Conservation (phyloP, 2,888 invertebrate species). For the Hypomecis atomaria region DNA sequence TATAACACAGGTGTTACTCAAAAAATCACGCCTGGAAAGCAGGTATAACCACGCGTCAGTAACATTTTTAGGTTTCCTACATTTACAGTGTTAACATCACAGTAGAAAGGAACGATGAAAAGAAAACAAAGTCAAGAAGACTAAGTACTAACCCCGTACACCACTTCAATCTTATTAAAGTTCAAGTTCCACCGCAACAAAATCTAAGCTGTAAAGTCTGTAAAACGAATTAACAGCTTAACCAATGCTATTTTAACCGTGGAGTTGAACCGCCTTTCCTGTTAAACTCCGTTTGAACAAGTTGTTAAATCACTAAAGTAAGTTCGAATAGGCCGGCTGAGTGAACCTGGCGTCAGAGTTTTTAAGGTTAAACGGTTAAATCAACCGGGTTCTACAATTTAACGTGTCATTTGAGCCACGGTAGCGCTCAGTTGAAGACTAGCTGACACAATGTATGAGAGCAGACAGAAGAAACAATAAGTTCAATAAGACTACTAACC, state of each 20-base stretch:
- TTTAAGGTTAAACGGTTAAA: no score
- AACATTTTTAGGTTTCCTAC: no score
- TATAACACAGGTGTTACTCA: no score
- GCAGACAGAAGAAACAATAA: background rate
- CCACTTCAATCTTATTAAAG: conserved; percentile 20
- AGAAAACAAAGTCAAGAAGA: conserved; percentile 6
- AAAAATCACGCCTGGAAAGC: no score
- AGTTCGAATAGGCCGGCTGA: no score
- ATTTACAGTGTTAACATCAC: no score
- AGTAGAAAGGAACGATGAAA: no score
- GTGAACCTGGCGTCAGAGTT: no score
- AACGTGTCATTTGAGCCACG: no score
- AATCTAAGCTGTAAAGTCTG: conserved; percentile 10
- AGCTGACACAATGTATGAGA: no score
- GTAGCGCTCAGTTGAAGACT: background rate
- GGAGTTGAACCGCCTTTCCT: conserved; percentile 37
- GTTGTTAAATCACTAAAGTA: conserved; percentile 25
- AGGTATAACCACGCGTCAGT: no score
- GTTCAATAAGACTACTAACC: background rate
- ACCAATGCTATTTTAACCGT: conserved; percentile 38
- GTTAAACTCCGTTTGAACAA: conserved; percentile 33
- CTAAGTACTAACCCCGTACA: background rate
- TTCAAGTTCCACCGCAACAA: conserved; percentile 13
- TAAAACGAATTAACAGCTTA: conserved; percentile 34
- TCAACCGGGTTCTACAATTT: background rate